Evolutionary conservation across 2,797 vertebrate species (phyloP), one percentile per base, ranked within the genome.

Genomic region (Onychomys torridus): DNA sequence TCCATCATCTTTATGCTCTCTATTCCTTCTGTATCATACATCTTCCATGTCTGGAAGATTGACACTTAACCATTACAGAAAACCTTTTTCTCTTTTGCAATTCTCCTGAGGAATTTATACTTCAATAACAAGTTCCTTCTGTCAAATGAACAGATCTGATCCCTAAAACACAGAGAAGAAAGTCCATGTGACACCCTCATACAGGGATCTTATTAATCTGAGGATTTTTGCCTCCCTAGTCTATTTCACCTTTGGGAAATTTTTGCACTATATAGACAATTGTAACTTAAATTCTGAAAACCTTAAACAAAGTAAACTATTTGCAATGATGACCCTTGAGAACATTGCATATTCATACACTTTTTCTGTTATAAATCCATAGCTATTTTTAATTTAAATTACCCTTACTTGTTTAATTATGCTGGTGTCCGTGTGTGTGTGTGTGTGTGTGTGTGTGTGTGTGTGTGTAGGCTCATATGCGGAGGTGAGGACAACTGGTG

Each of bases 321-420:
- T 87, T 75, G 57, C 2, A 67, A 5, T 23, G 4, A 57, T 46
- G 75, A 75, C 8, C 65, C 21, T 55, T 76, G 1, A 7, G 2
- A 78, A 3, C 3, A 87, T 52, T 12, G 16, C 16, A 63, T 59
- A 14, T 7, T 4, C 57, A 9, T 86, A 59, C 43, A 0, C 0
- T 96, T 97, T 59, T 59, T 77, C 27, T 49, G 40, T 95, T 78
- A 32, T 32, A 97, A 32, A 87, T 79, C 37, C 13, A 55, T 29
- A 17, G 6, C 1, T 8, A 49, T 6, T 71, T 86, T n/a, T 17
- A 55, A 37, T 67, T 85, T 85, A 67, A 49, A 67, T 85, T 85
- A 34, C 63, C 1, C 7, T 49, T 37, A 37, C 37, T 27, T 37
- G 2, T 55, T 55, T 37, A 71, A 55, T 71, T 37, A 12, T 17